Conservation (phyloP, 2,888 invertebrate genomes). For the Trichopria drosophilae region DNA sequence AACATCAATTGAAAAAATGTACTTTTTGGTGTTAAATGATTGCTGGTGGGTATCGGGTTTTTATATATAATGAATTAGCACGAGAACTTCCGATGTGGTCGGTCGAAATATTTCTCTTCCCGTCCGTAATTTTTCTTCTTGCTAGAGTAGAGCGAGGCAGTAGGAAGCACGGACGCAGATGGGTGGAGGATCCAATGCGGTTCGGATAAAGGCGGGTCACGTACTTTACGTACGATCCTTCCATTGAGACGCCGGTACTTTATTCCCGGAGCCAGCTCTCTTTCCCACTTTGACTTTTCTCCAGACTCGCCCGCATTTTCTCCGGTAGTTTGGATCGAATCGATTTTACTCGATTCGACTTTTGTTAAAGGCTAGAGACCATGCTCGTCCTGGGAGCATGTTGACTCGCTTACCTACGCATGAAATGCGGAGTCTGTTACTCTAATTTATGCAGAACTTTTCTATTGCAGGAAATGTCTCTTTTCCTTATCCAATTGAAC, state of each 20-base stretch:
- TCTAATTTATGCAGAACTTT: no score
- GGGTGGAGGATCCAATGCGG: constrained; percentile 21
- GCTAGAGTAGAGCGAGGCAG: neutral
- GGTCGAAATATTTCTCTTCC: constrained; percentile 29
- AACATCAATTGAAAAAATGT: neutral
- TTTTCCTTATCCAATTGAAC: no score
- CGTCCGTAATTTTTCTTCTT: constrained; percentile 29
- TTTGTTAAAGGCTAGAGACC: no score
- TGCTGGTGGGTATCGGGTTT: no score
- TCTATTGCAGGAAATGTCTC: no score
- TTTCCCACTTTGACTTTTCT: constrained; percentile 32
- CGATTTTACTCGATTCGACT: constrained; percentile 25
- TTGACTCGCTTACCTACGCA: no score
- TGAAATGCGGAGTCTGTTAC: no score
- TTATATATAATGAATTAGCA: constrained; percentile 31
- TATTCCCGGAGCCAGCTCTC: constrained; percentile 29
- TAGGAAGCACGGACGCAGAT: neutral
- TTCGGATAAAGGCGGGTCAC: constrained; percentile 30
- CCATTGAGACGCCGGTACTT: constrained; percentile 32
- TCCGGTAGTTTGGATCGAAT: constrained; percentile 26
- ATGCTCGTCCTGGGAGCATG: no score
- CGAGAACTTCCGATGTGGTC: constrained; percentile 25
- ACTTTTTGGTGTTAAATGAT: no score
- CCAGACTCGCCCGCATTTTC: constrained; percentile 21
- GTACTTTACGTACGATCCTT: constrained; percentile 36